Evolutionary conservation across 2,797 vertebrate species (phyloP).

Genomic region (Poeciliopsis presidionis): DNA sequence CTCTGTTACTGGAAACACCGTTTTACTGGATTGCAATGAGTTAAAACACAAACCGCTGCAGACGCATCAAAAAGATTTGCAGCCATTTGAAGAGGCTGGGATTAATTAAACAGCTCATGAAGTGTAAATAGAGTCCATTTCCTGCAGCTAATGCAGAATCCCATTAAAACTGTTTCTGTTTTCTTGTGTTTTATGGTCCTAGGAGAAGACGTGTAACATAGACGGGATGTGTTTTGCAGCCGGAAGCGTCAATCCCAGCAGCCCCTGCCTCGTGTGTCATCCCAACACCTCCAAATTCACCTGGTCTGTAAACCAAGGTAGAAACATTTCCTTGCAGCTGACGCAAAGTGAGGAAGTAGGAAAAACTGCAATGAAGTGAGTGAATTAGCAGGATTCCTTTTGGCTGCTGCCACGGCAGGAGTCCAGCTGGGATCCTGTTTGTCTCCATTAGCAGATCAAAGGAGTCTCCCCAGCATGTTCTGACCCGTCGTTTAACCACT

Average conservation of each 20-base stretch:
- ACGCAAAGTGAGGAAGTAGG: background rate
- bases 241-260: constrained; percentile 82
- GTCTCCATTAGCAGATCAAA: constrained; percentile 62
- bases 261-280: constrained; percentile 85
- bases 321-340: background rate
- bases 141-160: constrained; percentile 20
- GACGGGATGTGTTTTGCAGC: constrained; percentile 86
- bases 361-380: background rate
- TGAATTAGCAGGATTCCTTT: background rate
- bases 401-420: background rate
- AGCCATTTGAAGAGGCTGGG: constrained; percentile 18
- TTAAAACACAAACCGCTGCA: constrained; percentile 25
- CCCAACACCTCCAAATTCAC: constrained; percentile 79
- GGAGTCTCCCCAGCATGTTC: constrained; percentile 54
- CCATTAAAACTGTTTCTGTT: constrained; percentile 9
- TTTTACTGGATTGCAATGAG: constrained; percentile 26
- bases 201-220: constrained; percentile 86
- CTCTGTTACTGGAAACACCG: constrained; percentile 13
- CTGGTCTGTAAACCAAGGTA: constrained; percentile 88
- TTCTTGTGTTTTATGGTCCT: constrained; percentile 22
- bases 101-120: constrained; percentile 32
- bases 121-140: constrained; percentile 33
- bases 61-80: constrained; percentile 7
- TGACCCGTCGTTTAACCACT: constrained; percentile 43
- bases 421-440: constrained; percentile 49